A percentile compares a stretch with the other conserved stretches of the same genome.
phyloP scores from a whole-genome alignment of 1,140 invertebrate species.

The Pseudachorutes palmiensis region DNA sequence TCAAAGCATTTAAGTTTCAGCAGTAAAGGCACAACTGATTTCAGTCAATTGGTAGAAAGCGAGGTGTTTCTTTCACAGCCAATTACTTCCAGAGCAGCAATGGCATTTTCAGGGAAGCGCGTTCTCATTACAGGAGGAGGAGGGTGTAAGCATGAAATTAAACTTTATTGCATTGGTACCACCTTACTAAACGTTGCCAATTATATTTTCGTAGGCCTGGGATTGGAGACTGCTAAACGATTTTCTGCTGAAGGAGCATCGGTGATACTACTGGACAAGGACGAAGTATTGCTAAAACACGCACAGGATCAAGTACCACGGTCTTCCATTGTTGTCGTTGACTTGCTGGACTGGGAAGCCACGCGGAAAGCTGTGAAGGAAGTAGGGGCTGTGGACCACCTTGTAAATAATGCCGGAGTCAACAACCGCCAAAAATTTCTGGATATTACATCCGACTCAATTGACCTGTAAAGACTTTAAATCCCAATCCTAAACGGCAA shows the following conservation, averaged over 20 bases:
- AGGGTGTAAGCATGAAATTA: background rate
- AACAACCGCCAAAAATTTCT: background rate
- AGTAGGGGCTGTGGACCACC: conserved; percentile 3
- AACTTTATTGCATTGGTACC: background rate
- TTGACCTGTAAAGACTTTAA: conserved; percentile 18
- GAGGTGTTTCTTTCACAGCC: too few species aligned
- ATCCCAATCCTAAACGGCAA: background rate
- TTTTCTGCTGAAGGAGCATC: conserved; percentile 13
- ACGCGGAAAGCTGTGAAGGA: conserved; percentile 10
- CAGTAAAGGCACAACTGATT: too few species aligned
- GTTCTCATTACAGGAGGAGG: conserved; percentile 17
- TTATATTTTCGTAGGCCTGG: conserved; percentile 18
- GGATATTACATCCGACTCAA: background rate
- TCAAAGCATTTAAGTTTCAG: too few species aligned
- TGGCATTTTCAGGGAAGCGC: conserved; percentile 10
- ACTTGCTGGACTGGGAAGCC: conserved; percentile 22
- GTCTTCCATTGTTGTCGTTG: background rate
- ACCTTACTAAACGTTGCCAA: background rate
- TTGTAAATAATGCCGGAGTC: conserved; percentile 21
- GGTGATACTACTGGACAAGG: conserved; percentile 24
- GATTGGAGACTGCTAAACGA: conserved; percentile 14
- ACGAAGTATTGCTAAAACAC: background rate
- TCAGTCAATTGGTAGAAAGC: too few species aligned
- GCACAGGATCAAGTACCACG: conserved; percentile 2
- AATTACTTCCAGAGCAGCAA: too few species aligned